Evolutionary conservation across 1,140 invertebrate genomes (phyloP).

Genomic region (Oncopeltus fasciatus): DNA sequence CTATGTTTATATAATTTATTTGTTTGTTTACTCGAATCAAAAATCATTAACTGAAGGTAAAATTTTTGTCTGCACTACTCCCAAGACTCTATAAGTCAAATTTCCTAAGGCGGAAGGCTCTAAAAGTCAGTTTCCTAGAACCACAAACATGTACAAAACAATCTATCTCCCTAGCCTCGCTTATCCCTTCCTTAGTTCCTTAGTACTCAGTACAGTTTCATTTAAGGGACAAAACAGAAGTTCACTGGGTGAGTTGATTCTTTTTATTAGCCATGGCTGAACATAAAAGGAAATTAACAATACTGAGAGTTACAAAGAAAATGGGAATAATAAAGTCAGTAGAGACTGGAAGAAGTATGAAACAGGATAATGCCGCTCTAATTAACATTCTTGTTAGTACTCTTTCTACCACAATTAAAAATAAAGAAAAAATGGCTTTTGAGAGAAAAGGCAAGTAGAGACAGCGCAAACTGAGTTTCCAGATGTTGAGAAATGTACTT

Average conservation of each 20-base stretch:
- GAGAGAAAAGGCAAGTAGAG: neutral
- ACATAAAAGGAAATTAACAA: neutral
- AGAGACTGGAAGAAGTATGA: neutral
- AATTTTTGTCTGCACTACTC: too few relatives aligned
- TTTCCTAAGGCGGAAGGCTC: too few relatives aligned
- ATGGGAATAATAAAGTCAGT: neutral
- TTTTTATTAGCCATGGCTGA: neutral
- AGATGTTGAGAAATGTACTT: neutral
- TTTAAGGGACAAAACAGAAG: too few relatives aligned
- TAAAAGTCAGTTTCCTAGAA: neutral
- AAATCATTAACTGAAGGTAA: neutral
- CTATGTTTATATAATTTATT: constrained; percentile 12
- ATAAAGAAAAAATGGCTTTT: neutral
- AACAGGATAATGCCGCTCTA: neutral
- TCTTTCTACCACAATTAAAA: neutral
- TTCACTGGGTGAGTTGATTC: neutral
- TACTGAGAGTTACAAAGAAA: neutral
- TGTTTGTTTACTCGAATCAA: neutral
- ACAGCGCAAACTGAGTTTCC: neutral
- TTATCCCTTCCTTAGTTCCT: too few relatives aligned
- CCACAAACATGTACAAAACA: neutral
- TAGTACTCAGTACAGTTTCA: neutral
- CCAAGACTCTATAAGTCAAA: too few relatives aligned
- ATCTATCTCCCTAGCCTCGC: too few relatives aligned
- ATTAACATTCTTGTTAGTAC: neutral